phyloP scores from a whole-genome alignment of 1,140 invertebrate genomes.

The Drosophila repleta region DNA sequence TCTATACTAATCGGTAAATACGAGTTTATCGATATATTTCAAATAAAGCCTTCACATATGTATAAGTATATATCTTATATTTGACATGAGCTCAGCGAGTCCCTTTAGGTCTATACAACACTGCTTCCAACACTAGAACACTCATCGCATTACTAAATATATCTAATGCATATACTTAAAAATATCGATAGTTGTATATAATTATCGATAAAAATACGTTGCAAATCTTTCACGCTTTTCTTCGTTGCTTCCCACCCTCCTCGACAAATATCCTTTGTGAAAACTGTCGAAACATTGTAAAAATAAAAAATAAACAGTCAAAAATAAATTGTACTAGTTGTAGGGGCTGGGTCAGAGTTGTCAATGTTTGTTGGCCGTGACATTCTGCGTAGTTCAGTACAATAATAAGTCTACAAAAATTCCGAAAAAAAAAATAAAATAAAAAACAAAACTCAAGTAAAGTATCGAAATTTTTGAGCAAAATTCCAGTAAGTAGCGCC shows the following conservation, averaged over 20 bases:
- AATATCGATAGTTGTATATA: no score
- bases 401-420: constrained; percentile 40
- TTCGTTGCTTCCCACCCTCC: neutral
- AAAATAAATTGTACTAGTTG: constrained; percentile 2
- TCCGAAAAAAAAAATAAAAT: constrained; percentile 52
- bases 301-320: neutral
- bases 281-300: constrained; percentile 1
- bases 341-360: constrained; percentile 11
- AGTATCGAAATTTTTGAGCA: constrained; percentile 53
- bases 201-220: no score
- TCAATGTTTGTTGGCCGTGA: constrained; percentile 45
- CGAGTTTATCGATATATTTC: no score
- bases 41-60: no score
- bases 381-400: constrained; percentile 52
- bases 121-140: no score
- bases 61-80: no score
- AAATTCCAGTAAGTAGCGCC: constrained; percentile 67
- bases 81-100: no score
- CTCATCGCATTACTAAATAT: no score
- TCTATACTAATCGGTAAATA: no score
- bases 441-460: constrained; percentile 14
- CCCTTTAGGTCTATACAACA: no score
- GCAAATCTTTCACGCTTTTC: no score
- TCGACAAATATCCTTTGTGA: constrained; percentile 1
- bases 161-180: no score